Conservation (phyloP, 2,113 vertebrate genomes). For the Lontra canadensis region DNA sequence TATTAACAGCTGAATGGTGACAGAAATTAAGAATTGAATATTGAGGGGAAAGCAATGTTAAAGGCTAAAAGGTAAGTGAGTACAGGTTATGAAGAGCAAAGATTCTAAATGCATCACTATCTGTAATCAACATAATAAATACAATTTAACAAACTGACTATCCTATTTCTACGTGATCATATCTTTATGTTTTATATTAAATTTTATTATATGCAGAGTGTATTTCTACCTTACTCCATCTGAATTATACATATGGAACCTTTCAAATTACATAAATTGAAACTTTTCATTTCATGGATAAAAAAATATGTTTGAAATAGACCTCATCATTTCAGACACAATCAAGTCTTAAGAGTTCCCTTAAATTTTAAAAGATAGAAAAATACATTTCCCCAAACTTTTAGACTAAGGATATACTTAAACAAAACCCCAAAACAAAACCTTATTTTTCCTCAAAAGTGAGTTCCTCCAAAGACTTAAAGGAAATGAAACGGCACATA, state of each 20-base stretch:
- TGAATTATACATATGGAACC: background rate
- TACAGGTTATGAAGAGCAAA: constrained; percentile 28
- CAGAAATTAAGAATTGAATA: background rate
- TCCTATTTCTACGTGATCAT: background rate
- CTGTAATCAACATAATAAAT: background rate
- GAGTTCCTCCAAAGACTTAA: background rate
- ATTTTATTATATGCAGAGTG: background rate
- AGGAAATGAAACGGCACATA: background rate
- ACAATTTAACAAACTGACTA: background rate
- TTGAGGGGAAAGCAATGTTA: background rate
- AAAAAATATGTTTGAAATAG: background rate
- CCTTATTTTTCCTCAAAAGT: background rate
- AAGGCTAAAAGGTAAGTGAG: background rate
- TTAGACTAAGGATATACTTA: background rate
- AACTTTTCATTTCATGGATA: background rate
- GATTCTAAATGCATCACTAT: background rate
- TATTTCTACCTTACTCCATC: background rate
- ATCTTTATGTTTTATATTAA: background rate
- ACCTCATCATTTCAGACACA: background rate
- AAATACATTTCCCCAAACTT: background rate
- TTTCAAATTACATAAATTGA: background rate
- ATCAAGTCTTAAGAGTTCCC: background rate
- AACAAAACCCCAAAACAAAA: background rate
- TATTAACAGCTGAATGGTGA: background rate
- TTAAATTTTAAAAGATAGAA: constrained; percentile 20